These are phyloP conservation scores for Xestia xanthographa DNA, from an alignment of 2,888 invertebrate genomes.

Conservation along the genomic window DNA sequence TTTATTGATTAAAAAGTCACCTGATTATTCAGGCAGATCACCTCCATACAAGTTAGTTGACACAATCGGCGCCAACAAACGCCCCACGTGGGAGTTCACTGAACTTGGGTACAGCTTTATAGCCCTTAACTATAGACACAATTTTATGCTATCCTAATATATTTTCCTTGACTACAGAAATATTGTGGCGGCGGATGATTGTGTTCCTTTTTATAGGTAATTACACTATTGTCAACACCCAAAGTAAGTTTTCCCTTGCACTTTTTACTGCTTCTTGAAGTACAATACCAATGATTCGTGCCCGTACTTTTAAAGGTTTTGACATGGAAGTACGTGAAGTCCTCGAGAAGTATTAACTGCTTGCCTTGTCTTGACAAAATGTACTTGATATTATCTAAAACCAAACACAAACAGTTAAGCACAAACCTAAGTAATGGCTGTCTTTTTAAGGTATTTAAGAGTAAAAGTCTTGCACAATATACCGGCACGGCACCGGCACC, in stretches of 20 bases:
- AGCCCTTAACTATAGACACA: neutral
- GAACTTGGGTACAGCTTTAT: too few relatives aligned
- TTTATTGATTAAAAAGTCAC: too few relatives aligned
- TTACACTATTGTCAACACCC: too few relatives aligned
- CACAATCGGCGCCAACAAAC: neutral
- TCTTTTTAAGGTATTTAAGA: too few relatives aligned
- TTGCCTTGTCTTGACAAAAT: conserved; percentile 41
- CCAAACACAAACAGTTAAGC: too few relatives aligned
- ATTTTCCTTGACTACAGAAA: too few relatives aligned
- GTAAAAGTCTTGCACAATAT: too few relatives aligned
- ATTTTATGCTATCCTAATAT: neutral
- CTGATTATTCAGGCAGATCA: too few relatives aligned
- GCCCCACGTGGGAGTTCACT: neutral
- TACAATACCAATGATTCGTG: neutral
- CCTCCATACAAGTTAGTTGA: neutral
- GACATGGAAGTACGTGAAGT: conserved; percentile 44
- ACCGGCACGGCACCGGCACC: too few relatives aligned
- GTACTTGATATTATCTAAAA: conserved; percentile 47
- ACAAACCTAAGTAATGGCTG: too few relatives aligned
- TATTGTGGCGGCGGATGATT: too few relatives aligned
- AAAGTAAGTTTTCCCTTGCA: neutral
- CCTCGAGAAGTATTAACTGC: conserved; percentile 28
- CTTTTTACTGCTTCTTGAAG: neutral
- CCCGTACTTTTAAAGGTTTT: conserved; percentile 3
- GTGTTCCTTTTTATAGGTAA: too few relatives aligned